A percentile compares a stretch with the other conserved stretches of the same genome.
These are phyloP conservation scores for Heterocephalus glaber DNA, from an alignment of 2,113 vertebrate species.

Conservation along the genomic window DNA sequence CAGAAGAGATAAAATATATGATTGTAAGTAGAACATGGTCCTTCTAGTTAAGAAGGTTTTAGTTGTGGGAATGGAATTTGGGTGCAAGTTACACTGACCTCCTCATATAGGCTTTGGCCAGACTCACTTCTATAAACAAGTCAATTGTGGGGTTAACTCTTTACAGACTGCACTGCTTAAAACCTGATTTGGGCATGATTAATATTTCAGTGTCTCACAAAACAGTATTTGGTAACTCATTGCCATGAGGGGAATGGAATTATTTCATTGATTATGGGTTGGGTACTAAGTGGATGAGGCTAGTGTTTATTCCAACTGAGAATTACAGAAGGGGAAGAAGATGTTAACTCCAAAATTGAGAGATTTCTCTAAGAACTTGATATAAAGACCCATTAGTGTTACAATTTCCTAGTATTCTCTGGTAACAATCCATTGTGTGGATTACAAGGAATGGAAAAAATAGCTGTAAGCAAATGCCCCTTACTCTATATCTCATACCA, in stretches of 20 bases:
- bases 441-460: not conserved
- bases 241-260: not conserved
- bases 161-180: too few species aligned
- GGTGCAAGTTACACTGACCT: too few species aligned
- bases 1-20: too few species aligned
- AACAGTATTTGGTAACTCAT: not conserved
- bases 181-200: too few species aligned
- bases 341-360: not conserved
- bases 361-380: not conserved
- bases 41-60: too few species aligned
- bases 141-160: too few species aligned
- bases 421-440: not conserved
- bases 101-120: too few species aligned
- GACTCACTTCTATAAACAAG: too few species aligned
- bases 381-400: not conserved
- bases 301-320: not conserved
- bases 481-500: not conserved
- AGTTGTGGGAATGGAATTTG: too few species aligned
- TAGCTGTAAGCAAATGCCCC: not conserved
- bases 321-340: not conserved
- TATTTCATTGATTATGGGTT: not conserved
- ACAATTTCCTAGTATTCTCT: not conserved
- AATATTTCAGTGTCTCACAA: too few species aligned
- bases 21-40: too few species aligned
- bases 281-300: not conserved